Evolutionary conservation across 2,888 invertebrate genomes (phyloP).

Genomic region (Drosophila phalerata): DNA sequence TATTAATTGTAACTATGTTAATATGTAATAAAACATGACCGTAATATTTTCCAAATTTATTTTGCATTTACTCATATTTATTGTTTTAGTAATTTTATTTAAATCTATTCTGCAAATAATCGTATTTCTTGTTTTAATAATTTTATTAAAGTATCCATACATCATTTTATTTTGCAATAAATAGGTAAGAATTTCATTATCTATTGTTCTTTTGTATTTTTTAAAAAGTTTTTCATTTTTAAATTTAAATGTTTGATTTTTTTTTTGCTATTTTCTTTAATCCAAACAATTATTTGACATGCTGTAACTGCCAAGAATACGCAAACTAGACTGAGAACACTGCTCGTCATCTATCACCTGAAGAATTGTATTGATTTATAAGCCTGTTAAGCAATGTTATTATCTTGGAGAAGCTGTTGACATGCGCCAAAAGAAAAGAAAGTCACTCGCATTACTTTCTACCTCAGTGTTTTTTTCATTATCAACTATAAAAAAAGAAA

Average conservation of each 20-base stretch:
- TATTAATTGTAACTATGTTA: no score
- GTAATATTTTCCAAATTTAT: no score
- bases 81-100: no score
- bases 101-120: no score
- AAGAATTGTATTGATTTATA: conserved; percentile 45
- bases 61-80: no score
- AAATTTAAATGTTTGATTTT: background rate
- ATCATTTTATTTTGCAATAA: no score
- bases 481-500: conserved; percentile 37
- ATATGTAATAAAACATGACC: no score
- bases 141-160: no score
- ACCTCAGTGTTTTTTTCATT: conserved; percentile 33
- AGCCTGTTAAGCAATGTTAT: conserved; percentile 37
- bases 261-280: background rate
- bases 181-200: no score
- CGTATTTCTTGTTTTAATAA: no score
- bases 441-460: conserved; percentile 73
- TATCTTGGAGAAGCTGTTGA: conserved; percentile 42
- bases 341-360: conserved; percentile 4
- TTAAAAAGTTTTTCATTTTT: no score
- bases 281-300: background rate
- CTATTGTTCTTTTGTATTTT: no score
- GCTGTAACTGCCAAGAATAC: background rate
- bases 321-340: background rate
- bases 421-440: conserved; percentile 63